Evolutionary conservation across 2,888 invertebrate genomes (phyloP), one percentile per base, ranked within the genome.

Genomic region (Carpatolechia fugitivella): DNA sequence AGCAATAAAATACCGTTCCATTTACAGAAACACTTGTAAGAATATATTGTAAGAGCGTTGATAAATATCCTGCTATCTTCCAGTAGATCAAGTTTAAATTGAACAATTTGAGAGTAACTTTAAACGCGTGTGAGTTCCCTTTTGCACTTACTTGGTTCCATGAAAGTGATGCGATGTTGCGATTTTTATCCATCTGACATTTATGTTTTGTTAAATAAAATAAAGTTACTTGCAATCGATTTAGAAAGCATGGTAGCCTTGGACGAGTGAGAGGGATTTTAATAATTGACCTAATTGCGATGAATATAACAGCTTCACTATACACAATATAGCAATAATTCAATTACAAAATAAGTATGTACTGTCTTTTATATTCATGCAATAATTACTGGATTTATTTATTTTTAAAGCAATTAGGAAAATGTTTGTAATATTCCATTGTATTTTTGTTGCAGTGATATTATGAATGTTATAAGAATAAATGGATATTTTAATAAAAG

Each of bases 401-500:
- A 85, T 84, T 82, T 85, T 81, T 80, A 71, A 85, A 77, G 81
- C 84, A 81, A 86, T 85, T 87, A 86, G 83, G 80, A 80, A 76
- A 81, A 86, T 84, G 77, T 88, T 90, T 90, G 77, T 89, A 86
- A 89, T 88, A 86, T 87, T 88, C 79, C 89, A 89, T 89, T 90
- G 89, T 90, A 89, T 87, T 90, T 88, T 85, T 84, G 82, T 90
- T 90, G 89, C 89, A 89, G 88, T 89, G 88, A 90, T 90, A 90
- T 88, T 88, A 88, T 89, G 89, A 85, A 88, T 90, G 89, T 90
- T 90, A 89, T 90, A 89, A 89, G 89, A 90, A 89, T 89, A 90
- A 89, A 90, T 90, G 89, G 87, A 90, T 90, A 90, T 90, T 90
- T 90, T 89, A 90, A 89, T 90, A 89, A 89, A 89, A 89, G 86